Base-by-base conservation (phyloP, 1,140 invertebrate species). In the Drosophila nebulosa region DNA sequence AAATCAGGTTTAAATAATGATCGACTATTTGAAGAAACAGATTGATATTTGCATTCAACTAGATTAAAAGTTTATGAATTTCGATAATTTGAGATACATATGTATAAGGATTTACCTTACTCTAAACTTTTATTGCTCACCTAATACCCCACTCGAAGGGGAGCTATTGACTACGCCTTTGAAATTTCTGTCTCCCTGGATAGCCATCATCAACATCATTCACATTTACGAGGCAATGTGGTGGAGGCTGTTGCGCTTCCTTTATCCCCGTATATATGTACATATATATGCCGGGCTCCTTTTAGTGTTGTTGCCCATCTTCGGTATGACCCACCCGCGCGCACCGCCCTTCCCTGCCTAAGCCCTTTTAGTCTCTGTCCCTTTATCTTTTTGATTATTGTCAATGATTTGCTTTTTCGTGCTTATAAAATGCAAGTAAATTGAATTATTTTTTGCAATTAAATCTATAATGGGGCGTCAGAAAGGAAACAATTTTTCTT, bases 341-440 rank as follows among this genome's bases (percentile, higher is more conserved):
- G 22, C 59, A 32, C 12, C 24, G 21, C 22, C 27, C 26, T 12
- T 24, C 27, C 26, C n/a, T 24, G 46, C 18, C 14, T 30, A n/a
- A 3, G n/a, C 51, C 50, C 16, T 26, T 26, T 46, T 10, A 24
- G 14, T 22, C 36, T 9, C 14, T 18, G 42, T 30, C 12, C 27
- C n/a, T 57, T 42, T 69, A 16, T 10, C 26, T 27, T 35, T 35
- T 50, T 86, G 76, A 88, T 88, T 75, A 81, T 86, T 86, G 83
- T 69, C 81, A 88, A 88, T 86, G 83, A 86, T 86, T 88, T 88
- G 78, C 83, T 86, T 81, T 86, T 81, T 88, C 64, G 78, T 64
- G 32, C 67, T 68, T 78, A 88, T 86, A 86, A 88, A 86, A 86
- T 81, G 64, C 67, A 53, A 46, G 74, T 65, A 86, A 86, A 86